These are phyloP conservation scores for Parazoanthus atlanticus DNA, from an alignment of 92 coral and sea anemone genomes.

Conservation along the genomic window DNA sequence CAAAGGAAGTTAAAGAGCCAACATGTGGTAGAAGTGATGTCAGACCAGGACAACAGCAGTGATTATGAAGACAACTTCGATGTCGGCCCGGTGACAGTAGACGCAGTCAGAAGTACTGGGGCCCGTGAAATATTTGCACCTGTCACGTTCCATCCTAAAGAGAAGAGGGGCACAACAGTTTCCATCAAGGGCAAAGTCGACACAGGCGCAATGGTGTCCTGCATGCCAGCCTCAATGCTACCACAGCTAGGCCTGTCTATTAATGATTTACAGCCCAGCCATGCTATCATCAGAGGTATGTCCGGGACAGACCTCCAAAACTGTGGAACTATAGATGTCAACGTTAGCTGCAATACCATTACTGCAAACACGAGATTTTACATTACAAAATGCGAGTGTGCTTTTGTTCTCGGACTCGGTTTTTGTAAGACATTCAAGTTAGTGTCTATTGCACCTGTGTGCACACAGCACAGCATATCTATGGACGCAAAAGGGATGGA, in stretches of 20 bases:
- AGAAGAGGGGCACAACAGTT: constrained; percentile 22
- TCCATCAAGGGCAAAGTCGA: constrained; percentile 60
- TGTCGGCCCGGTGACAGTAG: constrained; percentile 48
- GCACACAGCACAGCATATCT: constrained; percentile 62
- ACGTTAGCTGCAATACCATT: constrained; percentile 60
- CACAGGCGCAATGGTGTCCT: constrained; percentile 69
- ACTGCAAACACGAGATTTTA: too few relatives aligned
- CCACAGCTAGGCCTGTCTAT: constrained; percentile 52
- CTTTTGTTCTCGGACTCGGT: constrained; percentile 71
- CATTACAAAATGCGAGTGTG: constrained; percentile 60
- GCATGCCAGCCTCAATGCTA: constrained; percentile 65
- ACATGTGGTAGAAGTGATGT: constrained; percentile 52
- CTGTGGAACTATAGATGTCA: constrained; percentile 58
- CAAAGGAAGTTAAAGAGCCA: constrained; percentile 44
- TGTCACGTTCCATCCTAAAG: constrained; percentile 51
- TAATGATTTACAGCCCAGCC: constrained; percentile 54
- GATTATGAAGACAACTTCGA: constrained; percentile 59
- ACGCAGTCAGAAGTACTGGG: too few relatives aligned
- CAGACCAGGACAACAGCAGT: constrained; percentile 58
- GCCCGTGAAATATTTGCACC: too few relatives aligned
- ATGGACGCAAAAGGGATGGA: constrained; percentile 60
- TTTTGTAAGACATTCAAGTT: constrained; percentile 64
- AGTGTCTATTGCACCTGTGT: constrained; percentile 62
- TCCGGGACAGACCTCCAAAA: constrained; percentile 69
- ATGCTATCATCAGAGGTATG: constrained; percentile 56